Evolutionary conservation across 2,113 vertebrate species (phyloP).

Genomic region (Oxyura jamaicensis): DNA sequence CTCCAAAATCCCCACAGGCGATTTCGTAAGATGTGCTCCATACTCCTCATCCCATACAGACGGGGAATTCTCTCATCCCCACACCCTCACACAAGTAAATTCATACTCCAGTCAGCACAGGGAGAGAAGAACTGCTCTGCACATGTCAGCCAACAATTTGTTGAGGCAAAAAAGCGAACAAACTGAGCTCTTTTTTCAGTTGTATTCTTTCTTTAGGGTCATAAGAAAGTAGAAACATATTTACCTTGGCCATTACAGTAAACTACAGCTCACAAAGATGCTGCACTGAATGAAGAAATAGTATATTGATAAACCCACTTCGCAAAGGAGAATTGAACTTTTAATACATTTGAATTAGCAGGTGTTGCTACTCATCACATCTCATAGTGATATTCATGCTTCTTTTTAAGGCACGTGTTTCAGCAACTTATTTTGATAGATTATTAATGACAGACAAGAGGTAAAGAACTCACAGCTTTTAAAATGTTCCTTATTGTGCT

Average conservation of each 20-base stretch:
- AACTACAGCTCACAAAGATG: conserved; percentile 8
- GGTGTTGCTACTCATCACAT: neutral
- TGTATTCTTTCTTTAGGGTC: neutral
- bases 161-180: neutral
- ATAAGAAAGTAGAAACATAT: neutral
- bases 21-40: neutral
- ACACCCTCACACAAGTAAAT: neutral
- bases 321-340: neutral
- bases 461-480: neutral
- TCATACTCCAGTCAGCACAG: neutral
- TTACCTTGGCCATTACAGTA: neutral
- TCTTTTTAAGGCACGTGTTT: neutral
- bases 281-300: neutral
- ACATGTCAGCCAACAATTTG: neutral
- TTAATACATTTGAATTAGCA: neutral
- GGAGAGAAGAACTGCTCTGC: neutral
- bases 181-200: neutral
- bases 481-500: conserved; percentile 10
- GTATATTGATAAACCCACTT: neutral
- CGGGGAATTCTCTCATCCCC: neutral
- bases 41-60: neutral
- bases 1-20: neutral
- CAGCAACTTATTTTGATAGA: conserved; percentile 35
- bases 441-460: conserved; percentile 23
- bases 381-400: neutral